These are phyloP conservation scores for Paramormyrops kingsleyae DNA, from an alignment of 2,113 vertebrate species.

Conservation along the genomic window DNA sequence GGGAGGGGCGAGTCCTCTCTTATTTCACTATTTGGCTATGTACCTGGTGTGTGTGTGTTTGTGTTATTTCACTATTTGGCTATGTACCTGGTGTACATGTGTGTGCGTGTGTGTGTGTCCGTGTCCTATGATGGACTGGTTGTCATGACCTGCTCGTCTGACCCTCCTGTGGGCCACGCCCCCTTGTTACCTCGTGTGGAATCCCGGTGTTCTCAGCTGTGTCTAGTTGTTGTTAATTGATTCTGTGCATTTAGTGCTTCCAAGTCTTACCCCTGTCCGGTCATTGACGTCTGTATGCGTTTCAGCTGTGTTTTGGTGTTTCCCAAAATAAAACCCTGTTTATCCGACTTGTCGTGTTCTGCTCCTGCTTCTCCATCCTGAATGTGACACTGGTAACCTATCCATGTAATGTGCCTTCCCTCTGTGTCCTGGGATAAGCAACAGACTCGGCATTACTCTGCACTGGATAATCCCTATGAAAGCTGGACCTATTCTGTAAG, in stretches of 20 bases:
- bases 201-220: too few relatives aligned
- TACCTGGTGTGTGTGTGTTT: background rate
- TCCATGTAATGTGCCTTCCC: background rate
- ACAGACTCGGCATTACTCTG: background rate
- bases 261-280: too few relatives aligned
- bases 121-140: background rate
- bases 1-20: background rate
- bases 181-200: too few relatives aligned
- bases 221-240: too few relatives aligned
- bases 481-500: background rate
- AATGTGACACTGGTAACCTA: background rate
- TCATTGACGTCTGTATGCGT: background rate
- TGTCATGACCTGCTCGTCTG: background rate
- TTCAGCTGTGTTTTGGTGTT: background rate
- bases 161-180: too few relatives aligned
- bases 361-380: too few relatives aligned
- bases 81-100: background rate
- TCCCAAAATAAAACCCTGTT: too few relatives aligned
- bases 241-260: too few relatives aligned
- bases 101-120: too few relatives aligned
- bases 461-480: background rate
- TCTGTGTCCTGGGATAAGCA: background rate
- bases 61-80: background rate
- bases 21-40: background rate
- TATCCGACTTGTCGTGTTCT: too few relatives aligned